Evolutionary conservation across 2,888 invertebrate genomes (phyloP), one percentile per base, ranked within the genome.

Genomic region (Plusia festucae): DNA sequence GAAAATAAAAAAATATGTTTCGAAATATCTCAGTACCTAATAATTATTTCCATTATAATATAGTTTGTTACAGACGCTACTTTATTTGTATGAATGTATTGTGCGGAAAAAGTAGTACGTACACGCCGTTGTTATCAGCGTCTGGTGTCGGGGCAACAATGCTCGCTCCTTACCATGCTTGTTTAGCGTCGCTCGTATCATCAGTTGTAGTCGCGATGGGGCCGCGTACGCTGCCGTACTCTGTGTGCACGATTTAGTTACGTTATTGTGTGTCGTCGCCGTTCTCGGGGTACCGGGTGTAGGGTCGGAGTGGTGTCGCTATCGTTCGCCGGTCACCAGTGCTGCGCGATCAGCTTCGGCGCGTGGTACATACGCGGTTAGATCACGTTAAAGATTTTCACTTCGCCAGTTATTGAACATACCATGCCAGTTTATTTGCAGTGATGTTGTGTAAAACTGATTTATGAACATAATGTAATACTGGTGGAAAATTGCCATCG

Each of bases 271-370:
- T 81, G 78, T 85, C 87, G 90, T 77, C 77, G 78, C 67, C 77
- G 75, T 81, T 88, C 60, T 85, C 90, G 88, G 91, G 89, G 94
- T 94, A 92, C 83, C 82, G 86, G 92, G 78, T 81, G 79, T 88
- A 90, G 93, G 93, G 93, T 92, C 93, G 93, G 87, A 85, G 88
- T 85, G 87, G 88, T 85, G 87, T 87, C 88, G 91, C 93, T 94
- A 94, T 94, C 94, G 93, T 93, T 90, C 93, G 93, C 87, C 91
- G 90, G 88, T 86, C 90, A 89, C 89, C 92, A 94, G 93, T 94
- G 89, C 89, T 88, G 91, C 88, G 92, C 92, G 92, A 91, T 85
- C 92, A 84, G 89, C 88, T 90, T 86, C 84, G 85, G 87, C 86
- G 93, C 90, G 90, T 90, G 90, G 90, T 92, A 86, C 87, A 87